Conservation (phyloP, 2,888 invertebrate species). For the Eupithecia tripunctaria region DNA sequence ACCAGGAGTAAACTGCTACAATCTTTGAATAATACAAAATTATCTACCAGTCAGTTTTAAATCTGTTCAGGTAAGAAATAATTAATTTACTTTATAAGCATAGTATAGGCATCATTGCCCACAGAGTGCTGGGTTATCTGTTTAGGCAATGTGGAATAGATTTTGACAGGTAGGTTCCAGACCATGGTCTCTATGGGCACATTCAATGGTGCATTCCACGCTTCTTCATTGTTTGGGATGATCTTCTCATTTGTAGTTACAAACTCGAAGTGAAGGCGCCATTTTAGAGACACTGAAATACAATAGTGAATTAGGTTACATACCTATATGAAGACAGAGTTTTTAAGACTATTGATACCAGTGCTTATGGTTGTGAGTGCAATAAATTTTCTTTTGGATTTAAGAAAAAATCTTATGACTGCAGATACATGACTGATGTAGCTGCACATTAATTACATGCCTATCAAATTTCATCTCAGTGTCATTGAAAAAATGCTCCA, state of each 20-base stretch:
- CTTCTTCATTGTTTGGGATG: constrained; percentile 83
- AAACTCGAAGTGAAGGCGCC: constrained; percentile 99
- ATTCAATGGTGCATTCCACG: constrained; percentile 93
- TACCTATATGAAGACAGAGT: no score
- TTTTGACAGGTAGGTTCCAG: constrained; percentile 98
- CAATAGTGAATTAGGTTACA: background rate
- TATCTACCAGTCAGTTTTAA: background rate
- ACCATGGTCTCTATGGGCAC: constrained; percentile 98
- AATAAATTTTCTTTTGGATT: no score
- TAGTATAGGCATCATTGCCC: constrained; percentile 77
- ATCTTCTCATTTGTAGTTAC: constrained; percentile 91
- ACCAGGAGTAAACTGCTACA: background rate
- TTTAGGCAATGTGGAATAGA: constrained; percentile 95
- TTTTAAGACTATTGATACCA: background rate
- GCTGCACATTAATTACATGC: no score
- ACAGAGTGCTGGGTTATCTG: constrained; percentile 89
- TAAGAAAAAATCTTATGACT: background rate
- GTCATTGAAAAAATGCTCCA: no score
- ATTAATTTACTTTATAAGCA: constrained; percentile 59
- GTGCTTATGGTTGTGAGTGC: background rate
- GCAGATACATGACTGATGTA: no score
- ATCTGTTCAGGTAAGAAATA: background rate
- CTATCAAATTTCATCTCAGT: no score
- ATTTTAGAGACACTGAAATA: constrained; percentile 91
- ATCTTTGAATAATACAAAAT: background rate